These are phyloP conservation scores for Sebastes schlegelii DNA, from an alignment of 2,113 vertebrate genomes.

Conservation along the genomic window DNA sequence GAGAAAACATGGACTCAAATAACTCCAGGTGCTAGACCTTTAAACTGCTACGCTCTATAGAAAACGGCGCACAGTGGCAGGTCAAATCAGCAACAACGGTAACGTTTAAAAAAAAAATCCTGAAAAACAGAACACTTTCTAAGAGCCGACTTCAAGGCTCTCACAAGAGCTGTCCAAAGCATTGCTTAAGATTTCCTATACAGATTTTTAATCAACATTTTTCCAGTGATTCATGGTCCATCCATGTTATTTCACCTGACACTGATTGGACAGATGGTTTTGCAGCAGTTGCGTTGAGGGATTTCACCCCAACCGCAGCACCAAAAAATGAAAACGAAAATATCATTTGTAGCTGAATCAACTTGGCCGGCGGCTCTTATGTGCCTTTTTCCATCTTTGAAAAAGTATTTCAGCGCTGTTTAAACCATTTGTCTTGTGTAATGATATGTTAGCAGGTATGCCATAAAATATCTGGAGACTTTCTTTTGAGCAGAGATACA, in stretches of 20 bases:
- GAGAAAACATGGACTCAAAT: slow-evolving; percentile 14
- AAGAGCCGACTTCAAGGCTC: slow-evolving; percentile 2
- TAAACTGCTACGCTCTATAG: slow-evolving; percentile 8
- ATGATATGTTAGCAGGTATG: slow-evolving; percentile 36
- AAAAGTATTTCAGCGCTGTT: slow-evolving; percentile 25
- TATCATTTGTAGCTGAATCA: slow-evolving; percentile 62
- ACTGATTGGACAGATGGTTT: slow-evolving; percentile 66
- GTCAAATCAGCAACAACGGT: not conserved
- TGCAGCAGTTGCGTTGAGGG: slow-evolving; percentile 39
- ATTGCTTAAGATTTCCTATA: slow-evolving; percentile 45
- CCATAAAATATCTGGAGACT: slow-evolving; percentile 26
- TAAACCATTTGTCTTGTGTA: slow-evolving; percentile 46
- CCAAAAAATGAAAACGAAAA: slow-evolving; percentile 58
- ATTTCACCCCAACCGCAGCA: slow-evolving; percentile 44
- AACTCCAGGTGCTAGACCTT: slow-evolving; percentile 20
- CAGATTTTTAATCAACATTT: slow-evolving; percentile 52
- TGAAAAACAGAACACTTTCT: slow-evolving; percentile 6
- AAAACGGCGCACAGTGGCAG: not conserved
- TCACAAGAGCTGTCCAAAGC: slow-evolving; percentile 9
- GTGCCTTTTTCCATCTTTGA: slow-evolving; percentile 42
- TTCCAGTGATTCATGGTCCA: slow-evolving; percentile 52
- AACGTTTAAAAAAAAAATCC: slow-evolving; percentile 1
- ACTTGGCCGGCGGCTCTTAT: slow-evolving; percentile 23
- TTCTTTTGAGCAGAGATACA: not conserved
- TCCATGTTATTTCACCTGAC: slow-evolving; percentile 62